Evolutionary conservation across 2,113 vertebrate genomes (phyloP), one percentile per base, ranked within the genome.

Genomic region (Nycticebus coucang): DNA sequence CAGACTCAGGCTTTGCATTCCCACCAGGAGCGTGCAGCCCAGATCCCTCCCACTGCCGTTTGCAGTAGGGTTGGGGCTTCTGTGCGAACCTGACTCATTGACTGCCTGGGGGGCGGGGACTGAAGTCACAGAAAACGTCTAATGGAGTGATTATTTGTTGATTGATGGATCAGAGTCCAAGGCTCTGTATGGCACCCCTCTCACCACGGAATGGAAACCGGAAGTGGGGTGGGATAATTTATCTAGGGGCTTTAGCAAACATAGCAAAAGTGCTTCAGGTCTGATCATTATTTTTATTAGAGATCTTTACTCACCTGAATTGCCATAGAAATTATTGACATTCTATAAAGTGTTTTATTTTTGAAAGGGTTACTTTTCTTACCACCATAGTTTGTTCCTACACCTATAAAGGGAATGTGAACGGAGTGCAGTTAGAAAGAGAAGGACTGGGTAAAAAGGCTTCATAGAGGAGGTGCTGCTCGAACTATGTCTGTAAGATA

Each of bases 81-180:
- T 50, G 45, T 50, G 45, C 8, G 45, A 50, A 50, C 45, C 45
- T 50, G 45, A 50, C 45, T 50, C 45, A 10, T 50, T 8, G 8
- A 0, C 45, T 50, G 45, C 45, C 45, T 50, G 45, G 45, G 45
- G 45, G 45, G 45, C 9, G 45, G 45, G 45, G 45, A 10, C 10
- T 50, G 45, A 8, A 50, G 45, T 50, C 45, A 50, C 1, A 88
- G 41, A 84, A 55, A 80, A 37, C 69, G 68, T 37, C 83, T 93
- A 41, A 41, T 24, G 78, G 72, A 86, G 24, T 88, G 57, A 26
- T 13, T 64, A 35, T 88, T 81, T 88, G 77, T 60, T 94, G 59
- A 75, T 60, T 94, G 59, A 75, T 96, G 19, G 83, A 92, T 87
- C 77, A 92, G 80, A 77, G 69, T 91, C 41, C n/a, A 86, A 81